A percentile compares a stretch with the other conserved stretches of the same genome.
phyloP scores from a whole-genome alignment of 2,113 vertebrate genomes.

The Thamnaconus septentrionalis region DNA sequence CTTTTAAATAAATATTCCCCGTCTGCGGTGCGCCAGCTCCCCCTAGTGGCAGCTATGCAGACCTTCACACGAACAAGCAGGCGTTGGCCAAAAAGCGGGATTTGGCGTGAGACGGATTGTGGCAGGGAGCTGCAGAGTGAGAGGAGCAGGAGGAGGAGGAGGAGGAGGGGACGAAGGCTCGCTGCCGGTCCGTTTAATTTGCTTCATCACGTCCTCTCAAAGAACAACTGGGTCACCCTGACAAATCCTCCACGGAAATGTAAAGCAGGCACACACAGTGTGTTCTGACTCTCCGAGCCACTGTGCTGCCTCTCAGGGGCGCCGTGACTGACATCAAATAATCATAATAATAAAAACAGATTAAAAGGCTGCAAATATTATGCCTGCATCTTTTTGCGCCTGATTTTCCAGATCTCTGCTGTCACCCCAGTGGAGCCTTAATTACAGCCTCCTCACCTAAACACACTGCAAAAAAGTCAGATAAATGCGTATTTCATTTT shows the following conservation, averaged over 20 bases:
- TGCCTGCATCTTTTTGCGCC: no score
- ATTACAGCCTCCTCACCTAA: no score
- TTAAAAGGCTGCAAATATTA: no score
- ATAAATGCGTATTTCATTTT: no score
- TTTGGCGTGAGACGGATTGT: not conserved
- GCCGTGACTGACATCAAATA: conserved; percentile 32
- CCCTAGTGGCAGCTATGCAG: conserved; percentile 48
- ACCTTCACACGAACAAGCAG: conserved; percentile 25
- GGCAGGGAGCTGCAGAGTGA: conserved; percentile 7
- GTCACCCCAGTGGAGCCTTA: no score
- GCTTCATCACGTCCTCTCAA: conserved; percentile 30
- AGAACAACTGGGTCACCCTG: conserved; percentile 58
- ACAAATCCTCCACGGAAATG: conserved; percentile 58
- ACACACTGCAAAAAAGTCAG: no score
- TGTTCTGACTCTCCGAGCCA: conserved; percentile 39
- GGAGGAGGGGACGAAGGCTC: conserved; percentile 40
- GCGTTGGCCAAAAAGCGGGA: conserved; percentile 3
- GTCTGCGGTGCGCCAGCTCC: conserved; percentile 52
- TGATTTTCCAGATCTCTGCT: no score
- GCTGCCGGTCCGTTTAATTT: conserved; percentile 40
- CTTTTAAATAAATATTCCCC: no score
- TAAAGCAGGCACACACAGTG: conserved; percentile 40
- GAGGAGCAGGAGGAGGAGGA: not conserved
- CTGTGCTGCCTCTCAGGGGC: conserved; percentile 21
- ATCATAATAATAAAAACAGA: no score